Evolutionary conservation across 1,140 invertebrate genomes (phyloP).

Genomic region (Sitobion miscanthi): DNA sequence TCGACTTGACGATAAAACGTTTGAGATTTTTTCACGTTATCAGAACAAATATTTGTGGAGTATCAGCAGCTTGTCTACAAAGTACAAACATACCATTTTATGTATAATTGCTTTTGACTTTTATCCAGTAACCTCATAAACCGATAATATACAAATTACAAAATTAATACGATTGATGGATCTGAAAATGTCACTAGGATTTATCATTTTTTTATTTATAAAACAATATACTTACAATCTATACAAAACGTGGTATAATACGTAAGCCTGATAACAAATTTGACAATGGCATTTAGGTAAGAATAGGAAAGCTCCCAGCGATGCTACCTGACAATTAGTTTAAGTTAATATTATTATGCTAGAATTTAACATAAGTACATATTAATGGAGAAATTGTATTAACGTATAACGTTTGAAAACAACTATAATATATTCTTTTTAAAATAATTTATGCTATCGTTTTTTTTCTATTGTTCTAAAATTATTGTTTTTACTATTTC

Average conservation of each 20-base stretch:
- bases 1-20: not conserved
- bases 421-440: not conserved
- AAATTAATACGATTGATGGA: not conserved
- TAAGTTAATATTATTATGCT: not conserved
- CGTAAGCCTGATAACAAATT: no score
- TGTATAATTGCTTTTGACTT: not conserved
- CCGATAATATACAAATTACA: not conserved
- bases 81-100: not conserved
- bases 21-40: not conserved
- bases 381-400: not conserved
- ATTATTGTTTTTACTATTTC: not conserved
- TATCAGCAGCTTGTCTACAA: not conserved
- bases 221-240: no score
- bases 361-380: not conserved
- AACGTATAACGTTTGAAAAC: not conserved
- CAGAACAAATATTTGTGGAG: not conserved
- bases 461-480: not conserved
- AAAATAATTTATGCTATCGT: not conserved
- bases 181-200: not conserved
- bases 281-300: no score
- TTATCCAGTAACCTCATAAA: not conserved
- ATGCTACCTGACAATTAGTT: no score
- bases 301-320: no score
- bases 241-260: no score
- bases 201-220: no score